phyloP scores from a whole-genome alignment of 2,888 invertebrate genomes.

The Ligdia adustata region DNA sequence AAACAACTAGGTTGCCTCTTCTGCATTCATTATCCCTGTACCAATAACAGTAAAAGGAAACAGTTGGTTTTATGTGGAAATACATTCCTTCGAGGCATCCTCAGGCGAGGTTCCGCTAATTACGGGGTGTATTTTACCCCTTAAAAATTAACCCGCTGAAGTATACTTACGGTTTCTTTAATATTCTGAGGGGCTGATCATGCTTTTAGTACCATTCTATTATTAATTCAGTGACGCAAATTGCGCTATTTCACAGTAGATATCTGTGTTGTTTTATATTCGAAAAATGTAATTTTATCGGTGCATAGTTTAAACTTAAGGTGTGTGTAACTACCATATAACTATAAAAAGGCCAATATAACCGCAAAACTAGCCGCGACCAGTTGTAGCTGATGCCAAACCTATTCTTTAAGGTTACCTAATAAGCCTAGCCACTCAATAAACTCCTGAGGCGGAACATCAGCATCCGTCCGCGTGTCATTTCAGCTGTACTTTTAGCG shows the following conservation, averaged over 20 bases:
- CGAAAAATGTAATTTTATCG: too few species aligned
- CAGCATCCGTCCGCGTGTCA: too few species aligned
- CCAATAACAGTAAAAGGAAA: constrained; percentile 57
- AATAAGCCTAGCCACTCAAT: too few species aligned
- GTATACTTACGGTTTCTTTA: constrained; percentile 21
- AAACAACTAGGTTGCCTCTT: constrained; percentile 23
- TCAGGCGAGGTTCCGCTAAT: constrained; percentile 44
- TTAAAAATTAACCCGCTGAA: constrained; percentile 40
- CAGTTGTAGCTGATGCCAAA: too few species aligned
- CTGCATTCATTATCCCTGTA: constrained; percentile 35
- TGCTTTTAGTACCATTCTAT: not conserved
- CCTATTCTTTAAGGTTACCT: too few species aligned
- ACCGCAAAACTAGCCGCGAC: too few species aligned
- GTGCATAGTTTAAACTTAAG: too few species aligned
- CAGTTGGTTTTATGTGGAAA: constrained; percentile 47
- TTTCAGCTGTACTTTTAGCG: too few species aligned
- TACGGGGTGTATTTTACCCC: constrained; percentile 43
- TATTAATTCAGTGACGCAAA: not conserved
- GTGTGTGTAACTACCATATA: too few species aligned
- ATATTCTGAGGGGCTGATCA: constrained; percentile 14
- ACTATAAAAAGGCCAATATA: too few species aligned
- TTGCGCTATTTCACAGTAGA: not conserved
- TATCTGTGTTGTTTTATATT: too few species aligned
- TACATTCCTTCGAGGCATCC: constrained; percentile 46
- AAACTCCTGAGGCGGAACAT: too few species aligned